Evolutionary conservation across 2,888 invertebrate species (phyloP), one percentile per base, ranked within the genome.

Genomic region (Microctonus hyperodae): DNA sequence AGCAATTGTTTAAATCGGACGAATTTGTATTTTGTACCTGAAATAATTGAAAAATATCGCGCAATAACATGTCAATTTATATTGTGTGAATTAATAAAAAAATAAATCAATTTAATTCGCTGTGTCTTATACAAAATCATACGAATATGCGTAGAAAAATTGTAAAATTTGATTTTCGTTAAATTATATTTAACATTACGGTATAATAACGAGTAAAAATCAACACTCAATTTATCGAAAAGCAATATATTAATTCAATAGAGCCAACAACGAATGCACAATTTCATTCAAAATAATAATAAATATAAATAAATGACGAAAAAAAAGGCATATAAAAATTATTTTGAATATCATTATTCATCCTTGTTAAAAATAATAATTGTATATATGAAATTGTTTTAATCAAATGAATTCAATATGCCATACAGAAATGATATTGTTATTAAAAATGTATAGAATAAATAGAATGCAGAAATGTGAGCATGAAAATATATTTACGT

Each of bases 21-120:
- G 31, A 33, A 20, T n/a, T n/a, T n/a, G n/a, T n/a, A 56, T 7
- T 56, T 33, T 33, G 56, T 33, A 56, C 33, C 56, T 56, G 56
- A 56, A 56, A 33, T 5, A 11, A 31, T 16, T 20, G 13, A 20
- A 33, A 56, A 20, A 20, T 56, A n/a, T 56, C 22, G 22, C 10
- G 10, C 31, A 33, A 56, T 33, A 56, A 33, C 16, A 44, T n/a
- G 16, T 44, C 16, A 16, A 44, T 44, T n/a, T 16, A 44, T 16
- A 16, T 16, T n/a, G n/a, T n/a, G n/a, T n/a, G n/a, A n/a, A 44
- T 7, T 28, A 3, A 28, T 28, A 28, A 28, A n/a, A n/a, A n/a
- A n/a, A n/a, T n/a, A n/a, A n/a, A n/a, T n/a, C n/a, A n/a, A n/a
- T n/a, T n/a, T n/a, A n/a, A n/a, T n/a, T n/a, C n/a, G n/a, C n/a